These are phyloP conservation scores for Trachythela sp. DNA, from an alignment of 64 coral and sea anemone species.

Conservation along the genomic window DNA sequence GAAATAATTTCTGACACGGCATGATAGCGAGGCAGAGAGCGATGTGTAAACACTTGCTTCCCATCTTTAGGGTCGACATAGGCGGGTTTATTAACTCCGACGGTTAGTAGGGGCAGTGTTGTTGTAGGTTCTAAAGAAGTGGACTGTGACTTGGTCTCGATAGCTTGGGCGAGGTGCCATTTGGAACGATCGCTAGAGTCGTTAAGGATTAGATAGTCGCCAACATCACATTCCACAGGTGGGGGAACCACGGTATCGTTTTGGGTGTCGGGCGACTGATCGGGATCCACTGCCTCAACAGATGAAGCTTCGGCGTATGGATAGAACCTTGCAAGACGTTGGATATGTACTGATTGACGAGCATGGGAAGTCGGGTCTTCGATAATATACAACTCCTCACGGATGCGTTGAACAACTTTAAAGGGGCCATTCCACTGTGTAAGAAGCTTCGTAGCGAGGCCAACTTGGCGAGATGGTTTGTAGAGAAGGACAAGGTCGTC, in stretches of 20 bases:
- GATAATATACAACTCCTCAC: background rate
- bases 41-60: background rate
- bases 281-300: too few species aligned
- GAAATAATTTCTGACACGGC: background rate
- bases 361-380: background rate
- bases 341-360: background rate
- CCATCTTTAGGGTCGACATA: background rate
- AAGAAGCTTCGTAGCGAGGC: background rate
- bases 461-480: background rate
- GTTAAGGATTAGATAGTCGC: background rate
- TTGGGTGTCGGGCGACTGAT: background rate
- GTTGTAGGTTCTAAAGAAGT: background rate
- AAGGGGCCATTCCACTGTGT: background rate
- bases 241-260: background rate
- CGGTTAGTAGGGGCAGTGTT: background rate
- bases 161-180: background rate
- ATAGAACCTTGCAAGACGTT: background rate
- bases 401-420: background rate
- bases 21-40: background rate
- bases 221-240: background rate
- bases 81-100: background rate
- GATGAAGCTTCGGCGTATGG: too few species aligned
- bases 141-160: background rate
- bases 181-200: background rate
- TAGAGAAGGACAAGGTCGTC: slow-evolving; percentile 7